A percentile compares a stretch with the other conserved stretches of the same genome.
phyloP scores from a whole-genome alignment of 2,797 vertebrate species.

The Micromesistius poutassou region DNA sequence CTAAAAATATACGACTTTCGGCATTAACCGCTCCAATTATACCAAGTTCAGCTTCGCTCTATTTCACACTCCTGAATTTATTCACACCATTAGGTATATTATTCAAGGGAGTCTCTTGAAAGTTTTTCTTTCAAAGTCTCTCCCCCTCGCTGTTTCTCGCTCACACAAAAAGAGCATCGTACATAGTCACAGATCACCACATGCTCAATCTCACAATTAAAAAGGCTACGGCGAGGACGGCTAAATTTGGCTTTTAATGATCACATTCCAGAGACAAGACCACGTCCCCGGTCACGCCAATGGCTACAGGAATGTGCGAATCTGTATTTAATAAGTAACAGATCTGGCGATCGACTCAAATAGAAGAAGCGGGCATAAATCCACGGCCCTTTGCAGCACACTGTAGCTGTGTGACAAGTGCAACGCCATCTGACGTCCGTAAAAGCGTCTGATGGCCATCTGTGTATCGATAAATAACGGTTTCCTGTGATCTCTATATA shows the following conservation, averaged over 20 bases:
- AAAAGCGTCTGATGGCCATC: conserved; percentile 42
- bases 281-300: conserved; percentile 1
- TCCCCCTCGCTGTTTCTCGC: too few species aligned
- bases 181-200: neutral
- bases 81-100: neutral
- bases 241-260: conserved; percentile 33
- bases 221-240: conserved; percentile 20
- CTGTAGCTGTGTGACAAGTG: too few species aligned
- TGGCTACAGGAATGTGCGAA: conserved; percentile 23
- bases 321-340: conserved; percentile 20
- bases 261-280: conserved; percentile 25
- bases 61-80: neutral
- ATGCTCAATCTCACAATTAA: neutral
- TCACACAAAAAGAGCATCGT: too few species aligned
- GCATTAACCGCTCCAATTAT: neutral
- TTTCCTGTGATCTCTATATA: conserved; percentile 61
- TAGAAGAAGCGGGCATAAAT: too few species aligned
- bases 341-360: conserved; percentile 7
- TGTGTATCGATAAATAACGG: conserved; percentile 33
- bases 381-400: too few species aligned
- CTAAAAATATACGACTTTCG: neutral
- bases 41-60: neutral
- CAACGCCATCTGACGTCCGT: too few species aligned
- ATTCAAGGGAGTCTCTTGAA: neutral
- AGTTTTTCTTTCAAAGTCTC: too few species aligned